A percentile compares a stretch with the other conserved stretches of the same genome.
phyloP scores from a whole-genome alignment of 2,888 invertebrate species.

The Acanthopleura granulata region DNA sequence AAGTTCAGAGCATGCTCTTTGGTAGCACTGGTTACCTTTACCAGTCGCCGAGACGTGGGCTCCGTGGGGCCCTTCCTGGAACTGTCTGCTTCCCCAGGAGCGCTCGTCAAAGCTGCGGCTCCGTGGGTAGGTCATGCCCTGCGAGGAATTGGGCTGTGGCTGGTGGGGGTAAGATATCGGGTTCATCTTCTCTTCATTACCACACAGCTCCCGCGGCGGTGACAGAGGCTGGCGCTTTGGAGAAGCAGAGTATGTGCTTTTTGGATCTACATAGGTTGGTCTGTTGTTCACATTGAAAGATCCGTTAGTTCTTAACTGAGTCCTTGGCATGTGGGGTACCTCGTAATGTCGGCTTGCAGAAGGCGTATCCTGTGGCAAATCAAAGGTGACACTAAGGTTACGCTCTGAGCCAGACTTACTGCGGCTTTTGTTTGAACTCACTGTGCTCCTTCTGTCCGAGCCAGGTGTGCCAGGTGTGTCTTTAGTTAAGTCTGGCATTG shows the following conservation, averaged over 20 bases:
- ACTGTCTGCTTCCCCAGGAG: conserved; percentile 33
- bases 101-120: conserved; percentile 61
- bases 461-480: conserved; percentile 38
- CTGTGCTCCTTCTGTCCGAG: conserved; percentile 39
- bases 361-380: conserved; percentile 25
- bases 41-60: background rate
- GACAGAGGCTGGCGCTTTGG: background rate
- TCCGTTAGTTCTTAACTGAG: conserved; percentile 13
- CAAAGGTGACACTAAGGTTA: conserved; percentile 55
- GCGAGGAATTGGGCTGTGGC: background rate
- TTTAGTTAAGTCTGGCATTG: conserved; percentile 67
- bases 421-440: conserved; percentile 35
- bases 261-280: conserved; percentile 3
- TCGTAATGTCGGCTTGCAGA: background rate
- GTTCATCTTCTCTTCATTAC: conserved; percentile 58
- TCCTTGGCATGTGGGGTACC: conserved; percentile 1
- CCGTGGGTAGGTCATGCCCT: conserved; percentile 41
- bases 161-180: conserved; percentile 60
- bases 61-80: conserved; percentile 18
- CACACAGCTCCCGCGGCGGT: background rate
- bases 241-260: background rate
- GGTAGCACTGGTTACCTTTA: background rate
- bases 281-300: conserved; percentile 14
- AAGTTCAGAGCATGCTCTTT: conserved; percentile 6
- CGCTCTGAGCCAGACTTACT: conserved; percentile 58